Percentiles rank a stretch among this genome's conserved stretches.
These are phyloP conservation scores for Chaitophorus viminalis DNA, from an alignment of 2,888 invertebrate species.

Conservation along the genomic window DNA sequence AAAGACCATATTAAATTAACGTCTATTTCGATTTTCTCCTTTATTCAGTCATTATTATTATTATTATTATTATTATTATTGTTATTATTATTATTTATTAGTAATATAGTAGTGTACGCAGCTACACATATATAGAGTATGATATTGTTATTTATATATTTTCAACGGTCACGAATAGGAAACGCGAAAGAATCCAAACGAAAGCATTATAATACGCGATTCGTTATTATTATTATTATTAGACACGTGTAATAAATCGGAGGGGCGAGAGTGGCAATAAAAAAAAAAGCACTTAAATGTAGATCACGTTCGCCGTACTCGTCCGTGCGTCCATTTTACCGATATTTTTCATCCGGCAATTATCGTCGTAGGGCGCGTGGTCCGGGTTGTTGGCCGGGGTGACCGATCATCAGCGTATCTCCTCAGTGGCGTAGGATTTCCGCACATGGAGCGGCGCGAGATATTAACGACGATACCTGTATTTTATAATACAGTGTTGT, in stretches of 20 bases:
- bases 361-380: slow-evolving; percentile 18
- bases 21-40: slow-evolving; percentile 43
- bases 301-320: slow-evolving; percentile 51
- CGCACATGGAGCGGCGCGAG: neutral
- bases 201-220: slow-evolving; percentile 56
- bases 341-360: slow-evolving; percentile 47
- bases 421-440: neutral
- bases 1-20: slow-evolving; percentile 54
- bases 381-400: slow-evolving; percentile 25
- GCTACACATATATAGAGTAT: no score
- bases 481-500: no score
- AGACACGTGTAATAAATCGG: slow-evolving; percentile 55
- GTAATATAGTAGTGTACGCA: neutral
- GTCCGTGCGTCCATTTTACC: slow-evolving; percentile 57
- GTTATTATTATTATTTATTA: slow-evolving; percentile 36
- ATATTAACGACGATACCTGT: neutral
- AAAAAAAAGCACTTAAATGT: slow-evolving; percentile 51
- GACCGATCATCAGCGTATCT: slow-evolving; percentile 32
- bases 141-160: slow-evolving; percentile 55
- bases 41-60: slow-evolving; percentile 44
- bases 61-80: slow-evolving; percentile 42
- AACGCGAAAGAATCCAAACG: slow-evolving; percentile 59
- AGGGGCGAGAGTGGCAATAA: neutral
- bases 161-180: slow-evolving; percentile 59
- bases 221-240: slow-evolving; percentile 43